Percentiles rank a stretch among this genome's conserved stretches.
These are phyloP conservation scores for Macaria notata DNA, from an alignment of 2,888 invertebrate species.

Conservation along the genomic window DNA sequence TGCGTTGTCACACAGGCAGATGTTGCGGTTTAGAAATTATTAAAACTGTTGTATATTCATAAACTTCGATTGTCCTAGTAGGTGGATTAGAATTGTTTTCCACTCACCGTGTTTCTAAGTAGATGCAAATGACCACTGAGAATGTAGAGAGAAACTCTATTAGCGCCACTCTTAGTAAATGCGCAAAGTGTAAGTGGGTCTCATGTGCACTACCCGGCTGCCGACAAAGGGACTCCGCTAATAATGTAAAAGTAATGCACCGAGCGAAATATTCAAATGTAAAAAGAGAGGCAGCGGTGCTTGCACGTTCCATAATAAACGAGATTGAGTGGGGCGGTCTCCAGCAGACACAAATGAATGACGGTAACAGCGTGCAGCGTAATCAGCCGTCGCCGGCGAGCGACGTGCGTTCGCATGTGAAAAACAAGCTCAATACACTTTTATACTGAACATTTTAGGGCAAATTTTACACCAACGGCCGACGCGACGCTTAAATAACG, in stretches of 20 bases:
- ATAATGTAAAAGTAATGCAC: conserved; percentile 64
- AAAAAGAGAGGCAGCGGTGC: conserved; percentile 60
- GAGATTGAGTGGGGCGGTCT: conserved; percentile 75
- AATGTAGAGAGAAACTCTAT: conserved; percentile 35
- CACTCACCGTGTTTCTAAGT: no score
- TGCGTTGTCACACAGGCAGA: no score
- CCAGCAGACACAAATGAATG: conserved; percentile 73
- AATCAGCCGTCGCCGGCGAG: conserved; percentile 71
- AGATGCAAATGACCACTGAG: conserved; percentile 17
- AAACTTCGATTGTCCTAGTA: no score
- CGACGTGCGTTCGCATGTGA: conserved; percentile 64
- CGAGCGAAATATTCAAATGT: conserved; percentile 67
- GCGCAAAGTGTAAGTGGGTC: conserved; percentile 34
- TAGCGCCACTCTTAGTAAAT: conserved; percentile 34
- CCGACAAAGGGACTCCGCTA: conserved; percentile 47
- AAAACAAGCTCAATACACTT: conserved; percentile 66
- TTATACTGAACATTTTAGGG: conserved; percentile 47
- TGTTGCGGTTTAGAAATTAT: no score
- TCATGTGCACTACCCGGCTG: conserved; percentile 44
- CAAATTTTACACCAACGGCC: conserved; percentile 41
- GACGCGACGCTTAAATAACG: conserved; percentile 37
- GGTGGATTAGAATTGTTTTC: no score
- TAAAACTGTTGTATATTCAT: no score
- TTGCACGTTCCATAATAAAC: conserved; percentile 75
- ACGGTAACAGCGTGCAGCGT: conserved; percentile 66